Percentiles rank a stretch among this genome's conserved stretches.
Evolutionary conservation across 2,888 invertebrate species (phyloP).

Genomic region (Drosophila paramelanica): DNA sequence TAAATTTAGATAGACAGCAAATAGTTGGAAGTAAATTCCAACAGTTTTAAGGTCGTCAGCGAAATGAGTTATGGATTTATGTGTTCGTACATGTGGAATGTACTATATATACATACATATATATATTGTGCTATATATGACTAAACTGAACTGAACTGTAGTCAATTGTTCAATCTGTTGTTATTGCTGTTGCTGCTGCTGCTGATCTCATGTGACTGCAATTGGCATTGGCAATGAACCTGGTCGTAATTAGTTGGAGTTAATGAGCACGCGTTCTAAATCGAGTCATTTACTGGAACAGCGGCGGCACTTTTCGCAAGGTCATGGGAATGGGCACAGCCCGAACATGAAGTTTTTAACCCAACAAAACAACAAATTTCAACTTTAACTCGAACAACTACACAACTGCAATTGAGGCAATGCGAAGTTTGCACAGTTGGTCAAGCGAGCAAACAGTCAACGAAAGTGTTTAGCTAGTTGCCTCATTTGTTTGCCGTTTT

Average conservation of each 20-base stretch:
- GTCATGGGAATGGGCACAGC: slow-evolving; percentile 69
- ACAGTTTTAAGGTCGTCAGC: slow-evolving; percentile 39
- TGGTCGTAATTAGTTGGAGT: slow-evolving; percentile 64
- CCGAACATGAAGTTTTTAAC: slow-evolving; percentile 1
- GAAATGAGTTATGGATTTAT: slow-evolving; percentile 36
- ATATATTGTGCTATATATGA: no score
- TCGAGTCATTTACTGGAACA: slow-evolving; percentile 44
- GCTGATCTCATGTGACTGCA: slow-evolving; percentile 67
- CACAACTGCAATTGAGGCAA: slow-evolving; percentile 37
- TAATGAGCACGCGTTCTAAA: slow-evolving; percentile 65
- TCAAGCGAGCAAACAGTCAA: slow-evolving; percentile 70
- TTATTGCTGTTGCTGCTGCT: no score
- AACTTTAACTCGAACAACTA: slow-evolving; percentile 12
- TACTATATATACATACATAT: no score
- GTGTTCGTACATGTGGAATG: slow-evolving; percentile 15
- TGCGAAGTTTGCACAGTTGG: slow-evolving; percentile 69
- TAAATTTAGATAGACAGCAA: slow-evolving; percentile 55
- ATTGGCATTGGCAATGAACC: slow-evolving; percentile 79
- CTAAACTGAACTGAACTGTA: no score
- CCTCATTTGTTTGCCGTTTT: slow-evolving; percentile 57
- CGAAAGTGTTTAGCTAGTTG: slow-evolving; percentile 68
- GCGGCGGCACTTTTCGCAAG: slow-evolving; percentile 47
- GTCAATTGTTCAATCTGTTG: no score
- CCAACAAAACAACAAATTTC: slow-evolving; percentile 6
- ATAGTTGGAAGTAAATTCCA: slow-evolving; percentile 51